Evolutionary conservation across 2,113 vertebrate species (phyloP).

Genomic region (Isichthys henryi): DNA sequence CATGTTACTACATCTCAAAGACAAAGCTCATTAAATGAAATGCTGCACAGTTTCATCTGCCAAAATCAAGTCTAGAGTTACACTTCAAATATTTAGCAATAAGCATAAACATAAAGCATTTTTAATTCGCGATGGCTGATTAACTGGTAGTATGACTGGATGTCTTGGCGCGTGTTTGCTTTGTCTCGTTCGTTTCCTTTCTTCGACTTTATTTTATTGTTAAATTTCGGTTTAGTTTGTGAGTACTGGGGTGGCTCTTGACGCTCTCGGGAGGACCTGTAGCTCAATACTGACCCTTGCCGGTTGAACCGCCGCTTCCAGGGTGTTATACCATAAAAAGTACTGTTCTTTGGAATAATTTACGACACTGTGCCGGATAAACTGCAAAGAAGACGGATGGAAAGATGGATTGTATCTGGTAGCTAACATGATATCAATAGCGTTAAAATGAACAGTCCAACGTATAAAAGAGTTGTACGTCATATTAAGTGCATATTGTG

Average conservation of each 20-base stretch:
- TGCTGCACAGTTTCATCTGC: not conserved
- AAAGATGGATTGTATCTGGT: not conserved
- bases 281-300: conserved; percentile 62
- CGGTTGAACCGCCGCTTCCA: conserved; percentile 39
- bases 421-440: not conserved
- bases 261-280: not conserved
- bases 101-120: not conserved
- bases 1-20: not conserved
- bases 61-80: not conserved
- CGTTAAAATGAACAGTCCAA: not conserved
- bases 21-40: not conserved
- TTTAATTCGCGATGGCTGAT: not conserved
- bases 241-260: not conserved
- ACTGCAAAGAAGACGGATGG: not conserved
- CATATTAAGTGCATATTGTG: not conserved
- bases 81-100: not conserved
- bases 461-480: not conserved
- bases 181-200: not conserved
- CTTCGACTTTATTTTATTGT: not conserved
- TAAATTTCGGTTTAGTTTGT: not conserved
- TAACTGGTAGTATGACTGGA: not conserved
- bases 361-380: not conserved
- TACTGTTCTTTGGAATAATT: not conserved
- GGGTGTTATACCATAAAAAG: not conserved
- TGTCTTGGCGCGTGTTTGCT: not conserved